Conservation (phyloP, 2,797 vertebrate species). For the Lacerta bilineata region DNA sequence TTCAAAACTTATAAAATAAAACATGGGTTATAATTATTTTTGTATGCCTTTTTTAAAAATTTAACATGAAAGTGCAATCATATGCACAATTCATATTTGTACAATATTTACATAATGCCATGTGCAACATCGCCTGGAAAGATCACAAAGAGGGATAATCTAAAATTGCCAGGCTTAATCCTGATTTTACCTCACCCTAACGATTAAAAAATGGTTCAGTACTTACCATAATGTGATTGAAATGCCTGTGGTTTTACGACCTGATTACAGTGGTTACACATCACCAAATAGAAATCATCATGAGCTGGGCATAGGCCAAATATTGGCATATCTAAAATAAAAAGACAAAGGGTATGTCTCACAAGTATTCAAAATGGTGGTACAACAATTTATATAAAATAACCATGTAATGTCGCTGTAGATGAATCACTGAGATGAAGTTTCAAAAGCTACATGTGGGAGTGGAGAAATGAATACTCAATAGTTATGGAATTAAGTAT, state of each 20-base stretch:
- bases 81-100: slow-evolving; percentile 61
- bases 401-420: slow-evolving; percentile 63
- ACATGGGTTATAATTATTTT: background rate
- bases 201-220: slow-evolving; percentile 77
- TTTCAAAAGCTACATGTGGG: slow-evolving; percentile 64
- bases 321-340: slow-evolving; percentile 97
- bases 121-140: slow-evolving; percentile 57
- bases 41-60: background rate
- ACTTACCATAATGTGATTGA: slow-evolving; percentile 99
- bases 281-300: slow-evolving; percentile 99
- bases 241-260: slow-evolving; percentile 99
- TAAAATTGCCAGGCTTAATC: slow-evolving; percentile 73
- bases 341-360: slow-evolving; percentile 77
- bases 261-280: slow-evolving; percentile 98
- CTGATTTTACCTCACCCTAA: slow-evolving; percentile 77
- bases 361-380: slow-evolving; percentile 68
- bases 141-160: slow-evolving; percentile 31
- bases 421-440: slow-evolving; percentile 62
- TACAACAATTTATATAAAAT: slow-evolving; percentile 66
- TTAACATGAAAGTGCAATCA: slow-evolving; percentile 28
- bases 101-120: slow-evolving; percentile 65
- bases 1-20: background rate
- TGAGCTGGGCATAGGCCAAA: slow-evolving; percentile 99
- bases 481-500: slow-evolving; percentile 48
- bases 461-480: slow-evolving; percentile 55